A percentile compares a stretch with the other conserved stretches of the same genome.
Conservation (phyloP, 2,888 invertebrate genomes). For the Drosophila suboccidentalis region DNA sequence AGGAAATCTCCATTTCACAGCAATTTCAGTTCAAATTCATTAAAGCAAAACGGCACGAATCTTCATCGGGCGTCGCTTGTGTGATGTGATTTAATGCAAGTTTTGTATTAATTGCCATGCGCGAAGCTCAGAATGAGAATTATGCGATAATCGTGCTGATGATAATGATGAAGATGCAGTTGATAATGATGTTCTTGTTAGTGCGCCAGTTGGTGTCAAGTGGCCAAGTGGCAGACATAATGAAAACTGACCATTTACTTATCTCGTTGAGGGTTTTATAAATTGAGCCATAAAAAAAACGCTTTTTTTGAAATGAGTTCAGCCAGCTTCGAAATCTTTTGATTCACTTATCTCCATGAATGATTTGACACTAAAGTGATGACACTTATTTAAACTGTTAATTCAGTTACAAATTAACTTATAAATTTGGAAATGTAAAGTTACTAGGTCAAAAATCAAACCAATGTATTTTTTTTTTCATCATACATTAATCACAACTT, state of each 20-base stretch:
- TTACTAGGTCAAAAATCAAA: no score
- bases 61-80: conserved; percentile 36
- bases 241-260: conserved; percentile 20
- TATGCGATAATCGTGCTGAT: conserved; percentile 11
- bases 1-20: conserved; percentile 80
- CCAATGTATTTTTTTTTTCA: no score
- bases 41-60: conserved; percentile 64
- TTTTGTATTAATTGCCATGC: conserved; percentile 63
- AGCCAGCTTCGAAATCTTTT: not conserved
- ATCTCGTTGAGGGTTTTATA: conserved; percentile 10
- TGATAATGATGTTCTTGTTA: conserved; percentile 35
- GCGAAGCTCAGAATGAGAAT: conserved; percentile 13
- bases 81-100: conserved; percentile 59
- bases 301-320: conserved; percentile 12
- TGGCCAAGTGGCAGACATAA: conserved; percentile 19
- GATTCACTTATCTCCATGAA: not conserved
- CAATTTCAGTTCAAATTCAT: conserved; percentile 65
- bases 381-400: not conserved
- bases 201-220: conserved; percentile 42
- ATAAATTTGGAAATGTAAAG: no score
- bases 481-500: no score
- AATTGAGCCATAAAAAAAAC: conserved; percentile 31
- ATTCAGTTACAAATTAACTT: no score
- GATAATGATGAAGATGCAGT: conserved; percentile 4
- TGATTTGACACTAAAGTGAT: not conserved